Evolutionary conservation across 30 jellyfish, hydroid and myxozoan species (phyloP), one percentile per base, ranked within the genome.

Genomic region (Catostylus mosaicus): DNA sequence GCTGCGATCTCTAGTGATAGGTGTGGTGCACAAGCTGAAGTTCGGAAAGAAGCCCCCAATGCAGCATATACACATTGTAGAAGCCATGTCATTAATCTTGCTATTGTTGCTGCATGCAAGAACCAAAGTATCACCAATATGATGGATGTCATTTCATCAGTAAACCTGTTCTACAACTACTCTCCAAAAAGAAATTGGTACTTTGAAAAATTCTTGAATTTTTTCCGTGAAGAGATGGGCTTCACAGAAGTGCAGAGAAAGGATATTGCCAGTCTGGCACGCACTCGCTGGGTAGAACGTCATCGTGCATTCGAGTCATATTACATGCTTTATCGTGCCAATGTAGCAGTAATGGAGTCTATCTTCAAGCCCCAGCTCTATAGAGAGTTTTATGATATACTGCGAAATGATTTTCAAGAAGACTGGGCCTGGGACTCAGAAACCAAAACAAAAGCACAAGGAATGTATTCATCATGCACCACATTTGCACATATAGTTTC

Each of bases 391-490:
- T 75, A 75, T 60, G 76, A 50, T 50, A 52, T 22, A 24, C 74
- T 74, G 20, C 73, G 75, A 47, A 30, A 38, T 48, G 74, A 74
- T 0, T 74, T 74, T 56, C 47, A 74, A 48, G 86, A 74, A 31
- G 48, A 35, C 30, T 75, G 87, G 77, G 59, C 77, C 75, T 75
- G 77, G 87, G 75, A 75, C 87, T 75, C 87, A 56, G 87, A 75
- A 75, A 52, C 87, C 68, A 77, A 59, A 30, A 40, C 71, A 24
- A 77, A 33, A 32, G 68, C 79, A 14, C 80, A 77, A 64, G 88
- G 79, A 24, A 23, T 77, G 79, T 43, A 61, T 77, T 52, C 76
- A 1, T 57, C 79, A 45, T 64, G 88, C 79, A 60, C 43, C 35
- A 34, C 66, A 50, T 75, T 75, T 51, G 87, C 64, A 75, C 75